phyloP scores from a whole-genome alignment of 2,888 invertebrate species.

The Amiota communis region DNA sequence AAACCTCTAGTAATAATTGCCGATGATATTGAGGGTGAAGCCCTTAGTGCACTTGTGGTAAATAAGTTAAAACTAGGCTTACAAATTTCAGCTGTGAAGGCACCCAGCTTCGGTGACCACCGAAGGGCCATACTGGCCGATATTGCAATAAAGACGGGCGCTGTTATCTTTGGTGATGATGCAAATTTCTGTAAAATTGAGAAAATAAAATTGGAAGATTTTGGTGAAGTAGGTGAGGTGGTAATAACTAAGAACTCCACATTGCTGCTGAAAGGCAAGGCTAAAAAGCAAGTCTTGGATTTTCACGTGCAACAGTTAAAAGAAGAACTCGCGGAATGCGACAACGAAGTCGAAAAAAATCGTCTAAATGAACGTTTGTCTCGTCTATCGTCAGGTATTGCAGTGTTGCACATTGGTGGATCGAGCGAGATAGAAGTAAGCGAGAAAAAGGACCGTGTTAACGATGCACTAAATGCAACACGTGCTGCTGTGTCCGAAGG shows the following conservation, averaged over 20 bases:
- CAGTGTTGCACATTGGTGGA: constrained; percentile 87
- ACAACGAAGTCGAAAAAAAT: constrained; percentile 94
- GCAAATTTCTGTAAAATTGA: constrained; percentile 91
- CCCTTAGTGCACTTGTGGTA: constrained; percentile 91
- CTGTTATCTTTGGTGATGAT: constrained; percentile 94
- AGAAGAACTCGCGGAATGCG: constrained; percentile 87
- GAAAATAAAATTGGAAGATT: constrained; percentile 85
- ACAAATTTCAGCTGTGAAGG: constrained; percentile 95
- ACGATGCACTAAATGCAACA: constrained; percentile 95
- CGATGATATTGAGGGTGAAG: constrained; percentile 97
- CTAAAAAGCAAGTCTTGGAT: constrained; percentile 85
- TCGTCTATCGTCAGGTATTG: constrained; percentile 88
- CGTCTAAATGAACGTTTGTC: constrained; percentile 93
- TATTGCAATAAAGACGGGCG: constrained; percentile 94
- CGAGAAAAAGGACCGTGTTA: constrained; percentile 96
- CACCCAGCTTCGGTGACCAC: constrained; percentile 97
- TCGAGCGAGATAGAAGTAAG: constrained; percentile 94
- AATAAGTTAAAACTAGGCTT: constrained; percentile 93
- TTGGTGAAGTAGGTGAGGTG: constrained; percentile 91
- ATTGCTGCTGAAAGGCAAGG: constrained; percentile 81
- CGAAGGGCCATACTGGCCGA: constrained; percentile 92
- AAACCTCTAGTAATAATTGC: constrained; percentile 86
- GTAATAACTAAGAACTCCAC: constrained; percentile 94
- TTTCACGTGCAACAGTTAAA: constrained; percentile 86
- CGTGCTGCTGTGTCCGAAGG: constrained; percentile 97